Conservation (phyloP, 2,113 vertebrate species). For the Bufo gargarizans region DNA sequence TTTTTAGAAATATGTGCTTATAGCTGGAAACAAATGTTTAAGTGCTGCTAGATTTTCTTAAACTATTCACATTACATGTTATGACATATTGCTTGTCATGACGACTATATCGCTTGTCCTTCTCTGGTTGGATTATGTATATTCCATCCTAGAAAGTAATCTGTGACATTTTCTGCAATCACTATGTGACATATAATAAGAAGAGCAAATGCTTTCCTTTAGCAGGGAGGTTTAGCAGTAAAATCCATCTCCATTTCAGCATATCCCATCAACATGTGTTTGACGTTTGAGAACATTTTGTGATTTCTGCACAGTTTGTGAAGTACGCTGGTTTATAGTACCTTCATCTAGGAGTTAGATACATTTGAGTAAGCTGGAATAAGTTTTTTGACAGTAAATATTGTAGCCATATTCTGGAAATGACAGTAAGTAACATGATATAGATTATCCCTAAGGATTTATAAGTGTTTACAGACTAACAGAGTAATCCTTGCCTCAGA, state of each 20-base stretch:
- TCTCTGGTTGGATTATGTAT: conserved; percentile 23
- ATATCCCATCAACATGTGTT: conserved; percentile 44
- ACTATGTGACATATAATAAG: conserved; percentile 34
- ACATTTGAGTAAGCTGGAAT: conserved; percentile 41
- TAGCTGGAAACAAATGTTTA: background rate
- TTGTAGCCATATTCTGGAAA: conserved; percentile 36
- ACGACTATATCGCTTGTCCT: background rate
- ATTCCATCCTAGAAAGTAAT: conserved; percentile 42
- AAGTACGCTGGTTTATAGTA: conserved; percentile 37
- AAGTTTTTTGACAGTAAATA: conserved; percentile 51
- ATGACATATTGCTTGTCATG: conserved; percentile 21
- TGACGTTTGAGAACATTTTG: conserved; percentile 55
- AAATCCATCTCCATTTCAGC: conserved; percentile 43
- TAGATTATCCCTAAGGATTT: conserved; percentile 47
- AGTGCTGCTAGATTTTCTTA: background rate
- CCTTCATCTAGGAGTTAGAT: conserved; percentile 31
- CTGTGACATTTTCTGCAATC: conserved; percentile 43
- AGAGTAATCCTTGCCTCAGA: conserved; percentile 21
- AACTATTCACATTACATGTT: background rate
- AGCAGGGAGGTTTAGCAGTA: background rate
- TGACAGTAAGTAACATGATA: conserved; percentile 40
- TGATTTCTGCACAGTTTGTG: conserved; percentile 13
- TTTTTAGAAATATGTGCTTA: background rate
- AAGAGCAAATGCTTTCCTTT: conserved; percentile 34
- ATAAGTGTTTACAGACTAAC: conserved; percentile 15